Conservation (phyloP, 23 tunicate genomes). For the Corella eumyota region DNA sequence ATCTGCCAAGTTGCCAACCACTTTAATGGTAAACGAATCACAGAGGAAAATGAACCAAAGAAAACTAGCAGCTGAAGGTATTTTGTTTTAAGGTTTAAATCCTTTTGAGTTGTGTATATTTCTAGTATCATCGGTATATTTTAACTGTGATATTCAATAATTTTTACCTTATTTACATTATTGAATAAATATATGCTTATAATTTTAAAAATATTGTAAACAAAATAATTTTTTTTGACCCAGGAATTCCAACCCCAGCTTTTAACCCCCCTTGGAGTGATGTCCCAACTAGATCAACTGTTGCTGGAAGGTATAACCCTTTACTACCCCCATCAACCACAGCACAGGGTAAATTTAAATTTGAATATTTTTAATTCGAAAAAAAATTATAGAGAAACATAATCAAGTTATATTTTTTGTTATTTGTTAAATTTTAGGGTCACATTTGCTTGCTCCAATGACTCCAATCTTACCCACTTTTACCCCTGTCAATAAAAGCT, state of each 20-base stretch:
- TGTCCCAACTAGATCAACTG: slow-evolving; percentile 22
- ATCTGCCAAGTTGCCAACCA: slow-evolving; percentile 52
- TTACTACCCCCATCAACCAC: slow-evolving; percentile 20
- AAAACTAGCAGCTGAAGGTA: slow-evolving; percentile 35
- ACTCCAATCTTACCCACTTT: slow-evolving; percentile 66
- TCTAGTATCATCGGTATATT: too few relatives aligned
- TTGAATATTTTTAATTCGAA: too few relatives aligned
- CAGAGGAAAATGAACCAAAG: slow-evolving; percentile 41
- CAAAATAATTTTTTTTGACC: not conserved
- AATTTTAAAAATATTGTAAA: not conserved
- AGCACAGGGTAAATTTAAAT: not conserved
- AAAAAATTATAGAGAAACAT: too few relatives aligned
- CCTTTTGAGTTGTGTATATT: not conserved
- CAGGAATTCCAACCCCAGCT: slow-evolving; percentile 38
- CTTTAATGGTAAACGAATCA: slow-evolving; percentile 61
- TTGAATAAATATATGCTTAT: not conserved
- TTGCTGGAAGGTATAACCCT: slow-evolving; percentile 91
- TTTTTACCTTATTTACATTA: not conserved
- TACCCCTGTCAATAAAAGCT: slow-evolving; percentile 45
- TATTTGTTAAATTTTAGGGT: too few relatives aligned
- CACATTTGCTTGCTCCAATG: too few relatives aligned
- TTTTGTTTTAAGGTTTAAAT: not conserved
- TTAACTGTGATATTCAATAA: too few relatives aligned
- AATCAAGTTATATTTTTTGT: not conserved
- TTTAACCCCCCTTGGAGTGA: slow-evolving; percentile 17